Conservation (phyloP, 30 jellyfish, hydroid and myxozoan genomes). For the Turritopsis dohrnii region DNA sequence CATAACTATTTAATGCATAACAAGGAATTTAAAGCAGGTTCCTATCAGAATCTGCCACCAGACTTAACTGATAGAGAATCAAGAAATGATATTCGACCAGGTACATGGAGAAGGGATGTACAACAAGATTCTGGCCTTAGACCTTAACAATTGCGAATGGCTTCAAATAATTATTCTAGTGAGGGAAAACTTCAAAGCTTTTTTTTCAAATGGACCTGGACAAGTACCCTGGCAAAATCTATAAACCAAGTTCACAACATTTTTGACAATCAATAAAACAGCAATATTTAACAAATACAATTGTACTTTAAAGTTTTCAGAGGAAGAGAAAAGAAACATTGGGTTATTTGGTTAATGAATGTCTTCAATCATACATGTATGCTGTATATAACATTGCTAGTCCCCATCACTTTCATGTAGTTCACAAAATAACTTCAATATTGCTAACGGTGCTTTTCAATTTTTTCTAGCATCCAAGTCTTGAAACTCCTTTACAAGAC, state of each 20-base stretch:
- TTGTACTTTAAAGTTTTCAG: too few species aligned
- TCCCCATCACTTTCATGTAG: neutral
- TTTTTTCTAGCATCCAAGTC: neutral
- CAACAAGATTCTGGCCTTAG: neutral
- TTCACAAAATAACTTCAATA: neutral
- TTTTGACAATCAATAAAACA: neutral
- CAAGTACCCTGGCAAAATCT: conserved; percentile 10
- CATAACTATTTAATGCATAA: neutral
- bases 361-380: neutral
- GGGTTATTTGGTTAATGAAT: too few species aligned
- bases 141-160: neutral
- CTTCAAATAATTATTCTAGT: conserved; percentile 1
- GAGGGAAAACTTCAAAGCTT: neutral
- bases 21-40: conserved; percentile 2
- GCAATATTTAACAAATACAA: too few species aligned
- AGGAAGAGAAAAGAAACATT: too few species aligned
- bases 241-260: neutral
- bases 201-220: conserved; percentile 4
- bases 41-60: conserved; percentile 8
- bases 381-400: neutral
- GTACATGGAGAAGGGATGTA: conserved; percentile 11
- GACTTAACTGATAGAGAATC: conserved; percentile 10
- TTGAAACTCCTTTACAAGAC: conserved; percentile 1
- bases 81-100: neutral
- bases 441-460: neutral